A percentile compares a stretch with the other conserved stretches of the same genome.
Evolutionary conservation across 2,888 invertebrate genomes (phyloP).

Genomic region (Drosophila melanosoma): DNA sequence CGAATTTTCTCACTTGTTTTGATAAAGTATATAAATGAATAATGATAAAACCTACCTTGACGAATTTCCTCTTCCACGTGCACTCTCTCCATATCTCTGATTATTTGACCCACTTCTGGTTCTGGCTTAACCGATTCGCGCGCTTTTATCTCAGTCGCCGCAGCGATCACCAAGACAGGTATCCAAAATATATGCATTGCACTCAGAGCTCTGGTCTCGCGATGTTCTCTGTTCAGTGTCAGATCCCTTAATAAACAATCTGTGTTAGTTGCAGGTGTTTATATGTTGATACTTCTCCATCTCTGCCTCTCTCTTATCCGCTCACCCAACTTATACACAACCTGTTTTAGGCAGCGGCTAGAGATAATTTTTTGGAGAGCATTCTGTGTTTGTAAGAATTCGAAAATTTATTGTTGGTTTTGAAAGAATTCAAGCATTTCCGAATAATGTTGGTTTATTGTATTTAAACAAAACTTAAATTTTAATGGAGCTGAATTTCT

Average conservation of each 20-base stretch:
- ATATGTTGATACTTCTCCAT: conserved; percentile 23
- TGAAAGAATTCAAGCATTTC: not conserved
- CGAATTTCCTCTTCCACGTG: conserved; percentile 36
- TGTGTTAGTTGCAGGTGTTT: conserved; percentile 49
- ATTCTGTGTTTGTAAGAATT: not conserved
- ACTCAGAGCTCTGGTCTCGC: not conserved
- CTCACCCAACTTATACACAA: not conserved
- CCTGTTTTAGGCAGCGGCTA: not conserved
- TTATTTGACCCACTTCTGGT: conserved; percentile 67
- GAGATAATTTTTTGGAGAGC: not conserved
- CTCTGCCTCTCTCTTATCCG: conserved; percentile 1
- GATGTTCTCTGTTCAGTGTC: conserved; percentile 21
- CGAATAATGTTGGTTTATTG: conserved; percentile 2
- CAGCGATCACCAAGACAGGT: conserved; percentile 24
- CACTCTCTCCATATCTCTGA: conserved; percentile 53
- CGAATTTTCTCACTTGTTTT: not conserved
- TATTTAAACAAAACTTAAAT: not conserved
- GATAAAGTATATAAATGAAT: not conserved
- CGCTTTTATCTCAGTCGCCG: conserved; percentile 45
- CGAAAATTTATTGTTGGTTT: not conserved
- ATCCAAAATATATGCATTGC: conserved; percentile 9
- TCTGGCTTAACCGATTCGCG: conserved; percentile 58
- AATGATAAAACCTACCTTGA: conserved; percentile 39
- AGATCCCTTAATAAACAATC: conserved; percentile 41
- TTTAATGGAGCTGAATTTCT: not conserved